Conservation (phyloP, 2,797 vertebrate species). For the Sebastes diaconus region DNA sequence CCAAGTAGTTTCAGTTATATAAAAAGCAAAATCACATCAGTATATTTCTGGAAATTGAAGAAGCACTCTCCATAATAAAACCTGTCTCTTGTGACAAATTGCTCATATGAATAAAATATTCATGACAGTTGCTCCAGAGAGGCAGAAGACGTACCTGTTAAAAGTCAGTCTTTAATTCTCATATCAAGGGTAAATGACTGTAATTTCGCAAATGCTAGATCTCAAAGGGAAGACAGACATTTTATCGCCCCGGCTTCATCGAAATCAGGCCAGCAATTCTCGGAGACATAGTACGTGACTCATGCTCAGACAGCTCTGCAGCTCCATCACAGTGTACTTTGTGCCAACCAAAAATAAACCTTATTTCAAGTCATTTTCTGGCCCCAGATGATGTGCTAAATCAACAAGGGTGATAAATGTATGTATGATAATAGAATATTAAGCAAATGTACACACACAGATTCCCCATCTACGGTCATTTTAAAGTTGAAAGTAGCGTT, state of each 20-base stretch:
- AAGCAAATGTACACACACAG: conserved; percentile 22
- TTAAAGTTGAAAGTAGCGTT: conserved; percentile 18
- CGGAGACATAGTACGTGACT: conserved; percentile 43
- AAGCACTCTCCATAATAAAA: neutral
- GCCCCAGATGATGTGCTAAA: conserved; percentile 20
- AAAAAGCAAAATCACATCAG: neutral
- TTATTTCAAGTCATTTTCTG: conserved; percentile 20
- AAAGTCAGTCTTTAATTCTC: conserved; percentile 36
- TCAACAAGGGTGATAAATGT: conserved; percentile 48
- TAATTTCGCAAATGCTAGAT: conserved; percentile 48
- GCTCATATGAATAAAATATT: conserved; percentile 13
- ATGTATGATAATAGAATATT: conserved; percentile 44
- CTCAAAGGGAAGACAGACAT: conserved; percentile 23
- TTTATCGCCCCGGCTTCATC: conserved; percentile 39
- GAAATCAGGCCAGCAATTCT: conserved; percentile 48
- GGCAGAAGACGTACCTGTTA: conserved; percentile 16
- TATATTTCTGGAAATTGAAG: conserved; percentile 9
- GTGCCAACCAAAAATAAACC: conserved; percentile 13
- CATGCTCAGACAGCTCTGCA: conserved; percentile 22
- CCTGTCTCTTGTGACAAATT: neutral
- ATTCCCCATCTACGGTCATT: neutral
- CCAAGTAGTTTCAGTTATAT: neutral
- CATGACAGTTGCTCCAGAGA: conserved; percentile 13
- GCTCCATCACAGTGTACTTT: conserved; percentile 28
- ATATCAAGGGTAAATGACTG: conserved; percentile 26